Base-by-base conservation (phyloP, 2,797 vertebrate genomes). In the Trachurus trachurus region DNA sequence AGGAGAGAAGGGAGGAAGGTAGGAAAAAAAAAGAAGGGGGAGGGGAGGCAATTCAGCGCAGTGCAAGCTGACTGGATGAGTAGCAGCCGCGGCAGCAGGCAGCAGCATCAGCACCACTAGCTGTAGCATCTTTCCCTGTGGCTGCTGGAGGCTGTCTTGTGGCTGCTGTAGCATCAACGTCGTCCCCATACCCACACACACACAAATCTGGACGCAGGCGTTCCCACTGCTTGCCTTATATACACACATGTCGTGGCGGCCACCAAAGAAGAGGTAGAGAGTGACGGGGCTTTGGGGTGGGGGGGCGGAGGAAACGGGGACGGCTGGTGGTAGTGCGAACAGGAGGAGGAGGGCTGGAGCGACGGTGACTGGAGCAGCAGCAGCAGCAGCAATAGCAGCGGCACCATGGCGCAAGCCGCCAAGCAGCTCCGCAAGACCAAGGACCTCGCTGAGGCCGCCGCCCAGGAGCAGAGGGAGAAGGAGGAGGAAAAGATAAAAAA, bases 381-480 rank as follows among this genome's bases (percentile, higher is more conserved):
- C 82, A 84, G 78, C 81, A 86, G 82, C 87, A 90, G 60, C 78
- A 87, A 88, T 42, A 89, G 87, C 84, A 88, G 89, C 75, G 84
- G 88, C 90, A 95, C 92, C 96, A 99, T 99, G 98, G 98, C 98
- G 88, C 98, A 99, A 94, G 98, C 98, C 56, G 98, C 98, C 80
- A 99, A 99, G 89, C 98, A 99, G 94, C 94, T 99, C 91, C 98
- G 98, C 91, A 99, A 99, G 94, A 98, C 97, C 94, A 99, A 99
- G 95, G 98, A 99, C 93, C 96, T 98, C 53, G 97, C 98, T 54
- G 97, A 98, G 88, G 97, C 97, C 90, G 97, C 97, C 93, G 95
- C 97, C 89, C 95, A 97, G 93, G 98, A 99, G 94, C 97, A 95
- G 93, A 94, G 96, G 89, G 98, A 98, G 93, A 99, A 98, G 94